Evolutionary conservation across 1,140 invertebrate species (phyloP).

Genomic region (Scylla paramamosain): DNA sequence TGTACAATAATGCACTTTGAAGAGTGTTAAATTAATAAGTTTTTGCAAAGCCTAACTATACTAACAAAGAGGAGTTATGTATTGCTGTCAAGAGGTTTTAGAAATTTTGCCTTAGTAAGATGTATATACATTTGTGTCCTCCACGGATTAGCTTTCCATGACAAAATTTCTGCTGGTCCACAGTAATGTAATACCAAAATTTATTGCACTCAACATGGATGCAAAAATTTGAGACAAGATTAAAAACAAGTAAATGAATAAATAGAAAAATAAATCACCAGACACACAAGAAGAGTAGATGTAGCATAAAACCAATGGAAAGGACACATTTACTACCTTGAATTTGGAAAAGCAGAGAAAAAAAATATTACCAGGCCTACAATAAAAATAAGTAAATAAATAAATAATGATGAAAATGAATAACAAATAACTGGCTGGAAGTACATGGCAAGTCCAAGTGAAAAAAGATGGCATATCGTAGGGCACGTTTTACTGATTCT

Average conservation of each 20-base stretch:
- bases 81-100: slow-evolving; percentile 11
- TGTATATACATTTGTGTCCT: slow-evolving; percentile 3
- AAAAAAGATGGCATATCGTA: not conserved
- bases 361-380: not conserved
- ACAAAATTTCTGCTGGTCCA: not conserved
- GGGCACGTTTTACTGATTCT: not conserved
- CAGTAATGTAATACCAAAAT: not conserved
- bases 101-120: not conserved
- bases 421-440: not conserved
- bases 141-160: not conserved
- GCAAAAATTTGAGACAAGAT: not conserved
- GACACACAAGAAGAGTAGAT: not conserved
- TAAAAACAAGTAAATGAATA: not conserved
- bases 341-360: not conserved
- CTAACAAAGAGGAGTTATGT: slow-evolving; percentile 6
- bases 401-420: not conserved
- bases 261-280: not conserved
- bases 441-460: not conserved
- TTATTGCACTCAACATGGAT: not conserved
- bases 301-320: not conserved
- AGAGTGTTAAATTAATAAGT: not conserved
- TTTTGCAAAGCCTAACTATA: not conserved
- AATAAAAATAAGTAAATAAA: not conserved
- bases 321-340: not conserved
- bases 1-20: slow-evolving; percentile 23